Conservation (phyloP, 1,140 invertebrate species). For the Holotrichia oblita region DNA sequence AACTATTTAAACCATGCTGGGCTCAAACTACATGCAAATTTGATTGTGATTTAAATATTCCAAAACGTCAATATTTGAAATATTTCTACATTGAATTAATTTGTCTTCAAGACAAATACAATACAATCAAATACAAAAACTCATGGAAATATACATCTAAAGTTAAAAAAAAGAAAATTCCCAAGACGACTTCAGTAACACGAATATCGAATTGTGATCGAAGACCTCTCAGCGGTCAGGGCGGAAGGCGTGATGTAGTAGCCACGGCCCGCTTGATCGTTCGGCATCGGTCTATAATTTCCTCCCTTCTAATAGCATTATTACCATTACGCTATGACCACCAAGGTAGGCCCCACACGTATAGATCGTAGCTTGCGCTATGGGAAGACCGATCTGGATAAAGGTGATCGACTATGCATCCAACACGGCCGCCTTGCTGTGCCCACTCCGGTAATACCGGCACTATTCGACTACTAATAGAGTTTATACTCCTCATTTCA, state of each 20-base stretch:
- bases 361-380: not conserved
- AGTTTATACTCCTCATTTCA: conserved; percentile 27
- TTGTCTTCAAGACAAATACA: too few species aligned
- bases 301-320: conserved; percentile 29
- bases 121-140: too few species aligned
- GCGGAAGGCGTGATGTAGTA: conserved; percentile 30
- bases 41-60: too few species aligned
- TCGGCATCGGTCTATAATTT: conserved; percentile 33
- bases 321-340: conserved; percentile 32
- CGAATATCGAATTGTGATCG: conserved; percentile 21
- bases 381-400: not conserved
- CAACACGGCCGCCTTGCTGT: not conserved
- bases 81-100: too few species aligned
- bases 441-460: not conserved
- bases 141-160: too few species aligned
- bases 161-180: too few species aligned
- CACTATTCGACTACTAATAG: not conserved
- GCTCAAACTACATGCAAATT: too few species aligned
- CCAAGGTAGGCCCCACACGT: conserved; percentile 28
- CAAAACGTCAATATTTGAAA: too few species aligned
- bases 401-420: not conserved
- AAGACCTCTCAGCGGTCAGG: not conserved
- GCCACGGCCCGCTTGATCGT: conserved; percentile 11
- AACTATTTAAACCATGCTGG: too few species aligned
- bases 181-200: too few species aligned